Conservation (phyloP, 1,140 invertebrate species). For the Trichogramma pretiosum region DNA sequence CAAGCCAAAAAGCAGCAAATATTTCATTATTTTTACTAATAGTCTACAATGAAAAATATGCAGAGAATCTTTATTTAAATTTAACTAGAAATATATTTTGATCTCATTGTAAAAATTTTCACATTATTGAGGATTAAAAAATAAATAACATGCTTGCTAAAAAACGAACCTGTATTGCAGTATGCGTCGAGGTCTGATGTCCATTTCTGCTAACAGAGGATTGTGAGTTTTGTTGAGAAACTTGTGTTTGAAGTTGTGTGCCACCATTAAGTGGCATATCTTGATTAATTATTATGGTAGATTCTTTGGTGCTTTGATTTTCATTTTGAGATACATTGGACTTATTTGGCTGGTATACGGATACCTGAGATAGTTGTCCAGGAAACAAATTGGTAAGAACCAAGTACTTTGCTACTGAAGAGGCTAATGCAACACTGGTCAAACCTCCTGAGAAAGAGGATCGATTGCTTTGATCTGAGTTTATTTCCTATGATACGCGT, state of each 20-base stretch:
- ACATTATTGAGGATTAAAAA: neutral
- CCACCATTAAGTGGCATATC: conserved; percentile 38
- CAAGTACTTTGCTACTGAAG: conserved; percentile 49
- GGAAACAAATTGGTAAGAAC: conserved; percentile 48
- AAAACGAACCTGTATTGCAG: conserved; percentile 42
- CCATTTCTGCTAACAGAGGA: conserved; percentile 35
- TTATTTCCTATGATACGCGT: conserved; percentile 46
- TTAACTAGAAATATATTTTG: too few species aligned
- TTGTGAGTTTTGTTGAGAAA: conserved; percentile 40
- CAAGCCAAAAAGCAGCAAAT: neutral
- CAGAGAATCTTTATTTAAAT: too few species aligned
- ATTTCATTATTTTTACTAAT: neutral
- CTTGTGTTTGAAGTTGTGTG: conserved; percentile 33
- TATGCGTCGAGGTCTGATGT: conserved; percentile 37
- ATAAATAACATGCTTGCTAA: conserved; percentile 21
- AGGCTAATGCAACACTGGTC: conserved; percentile 43
- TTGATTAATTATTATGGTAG: conserved; percentile 32
- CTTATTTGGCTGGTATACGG: conserved; percentile 39
- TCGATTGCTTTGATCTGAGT: conserved; percentile 41
- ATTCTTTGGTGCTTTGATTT: conserved; percentile 27
- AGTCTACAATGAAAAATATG: neutral
- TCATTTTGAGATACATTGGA: conserved; percentile 13
- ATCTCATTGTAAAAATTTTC: too few species aligned
- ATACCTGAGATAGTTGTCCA: conserved; percentile 46
- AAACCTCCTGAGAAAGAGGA: conserved; percentile 40